Base-by-base conservation (phyloP, 2,113 vertebrate genomes). In the Grallaria varia region DNA sequence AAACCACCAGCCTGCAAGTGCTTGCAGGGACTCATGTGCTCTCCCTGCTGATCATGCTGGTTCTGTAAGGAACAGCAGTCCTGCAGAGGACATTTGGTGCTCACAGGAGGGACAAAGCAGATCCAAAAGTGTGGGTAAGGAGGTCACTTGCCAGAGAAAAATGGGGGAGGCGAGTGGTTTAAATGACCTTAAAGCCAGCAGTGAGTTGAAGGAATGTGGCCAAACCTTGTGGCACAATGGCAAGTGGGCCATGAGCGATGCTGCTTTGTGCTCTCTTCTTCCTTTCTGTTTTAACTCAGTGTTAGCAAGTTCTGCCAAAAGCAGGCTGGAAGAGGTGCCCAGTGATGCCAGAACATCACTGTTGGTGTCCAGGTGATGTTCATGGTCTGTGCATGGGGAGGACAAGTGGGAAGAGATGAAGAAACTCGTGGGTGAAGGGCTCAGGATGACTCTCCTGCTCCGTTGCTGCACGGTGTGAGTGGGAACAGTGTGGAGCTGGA, bases 341-440 rank as follows among this genome's bases (percentile, higher is more conserved):
- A 10, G 12, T 56, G 52, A 42, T 16, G 37, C 31, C 6, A 14
- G 53, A 50, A 15, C 31, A 23, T 69, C 5, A 2, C n/a, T 68
- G n/a, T 4, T 2, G 2, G 19, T 76, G 50, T 60, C 55, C 49
- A 6, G 39, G 35, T 35, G 75, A 63, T 17, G 33, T 10, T 28
- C 37, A 23, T 0, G 0, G 10, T 30, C 19, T 0, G 0, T 74
- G 14, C n/a, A 42, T 0, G 2, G 42, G 50, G 5, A 60, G 63
- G 21, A 80, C 0, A 27, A 12, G 10, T 59, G 66, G 66, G 44
- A 47, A 44, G 22, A 50, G 55, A 20, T 37, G 66, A 86, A 83
- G 40, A 10, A n/a, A 10, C 10, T 6, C 4, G 12, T 60, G 66
- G 31, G 10, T 2, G 12, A 69, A 22, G 31, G 31, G 16, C 60